Conservation (phyloP, 2,113 vertebrate species). For the Corythoichthys haematopterus region DNA sequence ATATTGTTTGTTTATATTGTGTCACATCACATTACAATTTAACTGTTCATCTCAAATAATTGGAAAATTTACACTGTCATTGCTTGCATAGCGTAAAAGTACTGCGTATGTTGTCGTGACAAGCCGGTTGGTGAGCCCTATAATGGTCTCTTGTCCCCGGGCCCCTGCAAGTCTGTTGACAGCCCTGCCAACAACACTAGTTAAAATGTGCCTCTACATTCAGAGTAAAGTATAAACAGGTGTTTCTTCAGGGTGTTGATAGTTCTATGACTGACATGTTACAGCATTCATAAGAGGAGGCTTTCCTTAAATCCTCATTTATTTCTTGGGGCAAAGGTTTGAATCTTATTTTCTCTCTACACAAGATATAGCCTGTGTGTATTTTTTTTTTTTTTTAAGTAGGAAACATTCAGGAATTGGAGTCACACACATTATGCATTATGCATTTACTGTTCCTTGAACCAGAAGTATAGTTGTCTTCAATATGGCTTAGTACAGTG, state of each 20-base stretch:
- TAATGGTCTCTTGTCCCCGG: too few species aligned
- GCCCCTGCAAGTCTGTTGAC: too few species aligned
- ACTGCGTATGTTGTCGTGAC: too few species aligned
- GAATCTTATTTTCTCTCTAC: conserved; percentile 20
- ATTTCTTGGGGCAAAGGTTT: neutral
- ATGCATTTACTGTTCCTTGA: conserved; percentile 31
- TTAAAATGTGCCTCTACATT: neutral
- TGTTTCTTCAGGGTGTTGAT: neutral
- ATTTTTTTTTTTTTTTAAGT: conserved; percentile 26
- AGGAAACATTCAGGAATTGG: conserved; percentile 35
- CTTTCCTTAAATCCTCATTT: neutral
- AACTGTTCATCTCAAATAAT: too few species aligned
- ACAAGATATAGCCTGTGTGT: conserved; percentile 4
- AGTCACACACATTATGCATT: conserved; percentile 32
- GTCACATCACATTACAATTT: too few species aligned
- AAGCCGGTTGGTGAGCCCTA: too few species aligned
- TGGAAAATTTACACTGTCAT: too few species aligned
- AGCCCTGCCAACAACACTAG: neutral
- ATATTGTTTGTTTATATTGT: too few species aligned
- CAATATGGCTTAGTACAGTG: conserved; percentile 19
- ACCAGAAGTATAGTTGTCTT: conserved; percentile 15
- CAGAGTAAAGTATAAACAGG: neutral
- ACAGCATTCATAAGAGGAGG: neutral
- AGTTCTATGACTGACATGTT: neutral
- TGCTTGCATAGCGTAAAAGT: too few species aligned